Percentiles rank a stretch among this genome's conserved stretches.
Evolutionary conservation across 1,140 invertebrate species (phyloP).

Genomic region (Berghia stephanieae): DNA sequence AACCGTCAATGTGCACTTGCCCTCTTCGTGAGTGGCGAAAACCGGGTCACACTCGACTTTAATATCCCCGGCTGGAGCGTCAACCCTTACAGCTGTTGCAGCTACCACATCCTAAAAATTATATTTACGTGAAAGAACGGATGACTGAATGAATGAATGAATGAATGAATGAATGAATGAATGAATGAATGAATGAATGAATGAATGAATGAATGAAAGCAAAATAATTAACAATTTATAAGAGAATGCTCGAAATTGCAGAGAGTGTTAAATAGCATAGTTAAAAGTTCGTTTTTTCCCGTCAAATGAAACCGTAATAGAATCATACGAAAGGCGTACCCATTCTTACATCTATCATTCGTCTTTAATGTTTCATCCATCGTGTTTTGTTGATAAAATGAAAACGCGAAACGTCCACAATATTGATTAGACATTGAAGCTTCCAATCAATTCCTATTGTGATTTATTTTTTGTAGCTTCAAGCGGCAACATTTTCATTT

Average conservation of each 20-base stretch:
- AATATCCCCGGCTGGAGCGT: conserved; percentile 33
- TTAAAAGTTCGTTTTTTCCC: no score
- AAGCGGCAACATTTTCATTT: no score
- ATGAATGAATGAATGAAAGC: no score
- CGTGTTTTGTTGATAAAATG: no score
- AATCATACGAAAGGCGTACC: neutral
- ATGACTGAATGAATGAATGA: neutral
- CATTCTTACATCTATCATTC: no score
- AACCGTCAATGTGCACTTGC: conserved; percentile 35
- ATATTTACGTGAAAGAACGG: neutral
- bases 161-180: no score
- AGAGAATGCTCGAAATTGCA: no score
- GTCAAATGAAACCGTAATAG: no score
- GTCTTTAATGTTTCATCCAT: no score
- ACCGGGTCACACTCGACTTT: conserved; percentile 35
- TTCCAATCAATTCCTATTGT: neutral
- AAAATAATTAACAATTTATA: neutral
- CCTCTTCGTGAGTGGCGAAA: conserved; percentile 41
- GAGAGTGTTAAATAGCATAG: no score
- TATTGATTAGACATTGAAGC: neutral
- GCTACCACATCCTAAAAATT: conserved; percentile 34
- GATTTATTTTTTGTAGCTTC: neutral
- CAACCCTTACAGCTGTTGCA: conserved; percentile 38
- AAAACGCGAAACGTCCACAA: neutral
- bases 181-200: no score